Evolutionary conservation across 2,797 vertebrate genomes (phyloP), one percentile per base, ranked within the genome.

Genomic region (Serranus cabrilla): DNA sequence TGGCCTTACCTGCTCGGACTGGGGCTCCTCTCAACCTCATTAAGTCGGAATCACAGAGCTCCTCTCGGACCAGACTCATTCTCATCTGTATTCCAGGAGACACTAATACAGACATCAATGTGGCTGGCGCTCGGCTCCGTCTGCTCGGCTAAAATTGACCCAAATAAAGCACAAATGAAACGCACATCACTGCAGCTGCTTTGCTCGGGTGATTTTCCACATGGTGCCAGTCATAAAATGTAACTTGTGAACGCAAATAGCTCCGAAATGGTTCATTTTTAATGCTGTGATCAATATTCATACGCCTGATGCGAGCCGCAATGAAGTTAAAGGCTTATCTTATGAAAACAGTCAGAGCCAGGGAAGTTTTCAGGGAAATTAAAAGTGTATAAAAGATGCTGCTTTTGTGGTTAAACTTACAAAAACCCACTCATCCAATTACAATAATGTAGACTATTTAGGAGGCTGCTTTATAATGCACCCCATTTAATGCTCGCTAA

Each of bases 71-170:
- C 63, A 79, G 87, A 75, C 76, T 5, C 55, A 13, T 25, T 66
- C 87, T 91, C 85, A 87, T 92, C 84, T 78, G 86, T 85, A 90
- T 89, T 84, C 89, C 64, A 47, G 59, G 51, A 83, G 66, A 82
- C 80, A 23, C 78, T 60, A 82, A 89, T 75, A 54, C 80, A 82
- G 82, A 88, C 87, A 47, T 85, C 67, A 65, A 60, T 76, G 79
- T 9, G 73, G 74, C 81, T 17, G 80, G 52, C 11, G n/a, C 76
- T 76, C 76, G 20, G 37, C 70, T 80, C 81, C 27, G 71, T 81
- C 90, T 80, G 81, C 69, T 78, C n/a, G 65, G 65, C 64, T 70
- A 25, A 74, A 83, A 81, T 71, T 79, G 74, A 82, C 80, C 70
- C 66, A 54, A 71, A 79, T 67, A 59, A 70, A 82, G 73, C 60